These are phyloP conservation scores for Microcebus tavaratra DNA, from an alignment of 2,113 vertebrate genomes.

Conservation along the genomic window DNA sequence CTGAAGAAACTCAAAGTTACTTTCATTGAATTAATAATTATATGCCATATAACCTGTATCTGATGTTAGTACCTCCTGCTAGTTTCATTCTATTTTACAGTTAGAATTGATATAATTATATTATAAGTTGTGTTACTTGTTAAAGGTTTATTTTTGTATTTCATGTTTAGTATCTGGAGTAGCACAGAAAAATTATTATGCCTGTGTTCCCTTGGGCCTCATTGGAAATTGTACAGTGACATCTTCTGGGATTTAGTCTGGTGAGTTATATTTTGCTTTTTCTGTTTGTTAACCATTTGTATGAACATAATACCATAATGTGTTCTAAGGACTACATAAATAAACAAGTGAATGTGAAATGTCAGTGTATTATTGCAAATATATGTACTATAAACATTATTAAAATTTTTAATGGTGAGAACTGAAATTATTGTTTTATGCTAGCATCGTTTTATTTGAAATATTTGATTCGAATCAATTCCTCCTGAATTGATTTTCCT, in stretches of 20 bases:
- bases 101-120: conserved; percentile 56
- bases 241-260: conserved; percentile 57
- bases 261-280: conserved; percentile 67
- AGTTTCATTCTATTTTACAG: conserved; percentile 39
- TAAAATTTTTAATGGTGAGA: neutral
- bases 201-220: conserved; percentile 62
- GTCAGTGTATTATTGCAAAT: neutral
- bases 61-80: neutral
- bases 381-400: neutral
- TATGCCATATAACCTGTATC: neutral
- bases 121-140: conserved; percentile 53
- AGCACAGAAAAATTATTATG: conserved; percentile 77
- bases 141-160: conserved; percentile 74
- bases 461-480: neutral
- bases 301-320: neutral
- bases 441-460: conserved; percentile 21
- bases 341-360: neutral
- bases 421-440: neutral
- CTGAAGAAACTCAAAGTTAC: neutral
- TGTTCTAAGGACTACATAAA: neutral
- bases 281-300: conserved; percentile 47
- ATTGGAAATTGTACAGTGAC: conserved; percentile 57
- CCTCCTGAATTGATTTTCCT: neutral
- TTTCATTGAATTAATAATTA: conserved; percentile 26
- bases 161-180: conserved; percentile 74